A percentile compares a stretch with the other conserved stretches of the same genome.
Conservation (phyloP, 2,113 vertebrate species). For the Porphyrio hochstetteri region DNA sequence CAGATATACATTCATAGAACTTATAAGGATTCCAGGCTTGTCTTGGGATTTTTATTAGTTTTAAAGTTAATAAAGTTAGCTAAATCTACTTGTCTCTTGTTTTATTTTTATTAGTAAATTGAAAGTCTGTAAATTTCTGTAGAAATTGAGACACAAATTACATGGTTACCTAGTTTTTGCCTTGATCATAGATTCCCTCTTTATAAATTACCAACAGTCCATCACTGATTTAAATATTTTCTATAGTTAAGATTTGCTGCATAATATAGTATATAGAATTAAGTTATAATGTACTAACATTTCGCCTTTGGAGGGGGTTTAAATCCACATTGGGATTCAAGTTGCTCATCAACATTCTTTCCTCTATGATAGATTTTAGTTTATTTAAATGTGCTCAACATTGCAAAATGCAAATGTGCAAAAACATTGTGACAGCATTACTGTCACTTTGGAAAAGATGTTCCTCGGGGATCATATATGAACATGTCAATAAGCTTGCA, state of each 20-base stretch:
- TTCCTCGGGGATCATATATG: constrained; percentile 75
- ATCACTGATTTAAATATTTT: constrained; percentile 80
- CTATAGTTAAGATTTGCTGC: constrained; percentile 79
- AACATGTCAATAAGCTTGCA: constrained; percentile 78
- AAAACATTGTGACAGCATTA: constrained; percentile 65
- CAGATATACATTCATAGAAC: constrained; percentile 90
- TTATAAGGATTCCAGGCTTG: constrained; percentile 85
- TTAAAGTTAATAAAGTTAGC: constrained; percentile 98
- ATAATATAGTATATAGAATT: constrained; percentile 80
- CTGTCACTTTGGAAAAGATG: constrained; percentile 72
- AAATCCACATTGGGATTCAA: constrained; percentile 71
- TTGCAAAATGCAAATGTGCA: constrained; percentile 64
- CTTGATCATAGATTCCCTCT: constrained; percentile 73
- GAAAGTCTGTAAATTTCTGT: constrained; percentile 77
- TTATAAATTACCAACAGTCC: constrained; percentile 75
- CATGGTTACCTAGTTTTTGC: constrained; percentile 74
- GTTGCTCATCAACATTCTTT: constrained; percentile 61
- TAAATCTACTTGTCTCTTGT: constrained; percentile 87
- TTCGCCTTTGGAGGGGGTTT: constrained; percentile 76
- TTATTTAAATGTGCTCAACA: constrained; percentile 75
- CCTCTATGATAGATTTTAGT: constrained; percentile 64
- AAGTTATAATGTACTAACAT: constrained; percentile 78
- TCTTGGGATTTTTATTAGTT: constrained; percentile 94
- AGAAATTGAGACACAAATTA: constrained; percentile 72
- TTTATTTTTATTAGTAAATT: constrained; percentile 75